Evolutionary conservation across 2,888 invertebrate genomes (phyloP).

Genomic region (Heliconius sara): DNA sequence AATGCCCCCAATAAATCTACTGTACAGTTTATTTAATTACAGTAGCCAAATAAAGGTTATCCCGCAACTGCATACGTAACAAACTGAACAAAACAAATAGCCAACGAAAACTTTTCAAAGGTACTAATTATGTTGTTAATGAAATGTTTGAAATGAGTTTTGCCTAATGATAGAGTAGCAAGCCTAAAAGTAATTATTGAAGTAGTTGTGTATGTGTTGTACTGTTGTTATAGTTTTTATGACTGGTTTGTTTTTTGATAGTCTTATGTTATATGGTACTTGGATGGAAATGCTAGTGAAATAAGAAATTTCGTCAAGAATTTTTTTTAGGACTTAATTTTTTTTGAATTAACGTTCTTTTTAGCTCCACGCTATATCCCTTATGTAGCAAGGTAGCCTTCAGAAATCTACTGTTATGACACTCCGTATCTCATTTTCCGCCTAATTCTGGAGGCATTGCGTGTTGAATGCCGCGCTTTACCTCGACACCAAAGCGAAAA

Average conservation of each 20-base stretch:
- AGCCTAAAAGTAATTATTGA: background rate
- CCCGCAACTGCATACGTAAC: background rate
- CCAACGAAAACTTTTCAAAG: conserved; percentile 14
- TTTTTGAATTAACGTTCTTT: no score
- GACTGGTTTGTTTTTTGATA: background rate
- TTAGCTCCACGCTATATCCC: background rate
- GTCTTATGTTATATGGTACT: background rate
- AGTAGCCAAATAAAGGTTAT: conserved; percentile 9
- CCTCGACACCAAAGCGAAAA: no score
- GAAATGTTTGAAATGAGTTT: conserved; percentile 10
- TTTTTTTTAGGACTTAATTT: background rate
- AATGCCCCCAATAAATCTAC: conserved; percentile 17
- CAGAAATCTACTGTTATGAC: no score
- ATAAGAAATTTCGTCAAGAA: background rate
- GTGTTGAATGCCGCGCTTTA: no score
- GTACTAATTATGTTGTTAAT: conserved; percentile 14
- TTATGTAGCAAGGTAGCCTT: background rate
- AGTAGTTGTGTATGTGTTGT: background rate
- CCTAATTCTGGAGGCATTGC: no score
- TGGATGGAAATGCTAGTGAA: background rate
- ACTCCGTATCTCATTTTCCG: no score
- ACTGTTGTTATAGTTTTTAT: background rate
- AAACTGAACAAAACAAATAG: conserved; percentile 11
- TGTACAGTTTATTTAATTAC: conserved; percentile 13
- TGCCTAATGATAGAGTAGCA: background rate